Evolutionary conservation across 1,140 invertebrate species (phyloP), one percentile per base, ranked within the genome.

Genomic region (Triops cancriformis): DNA sequence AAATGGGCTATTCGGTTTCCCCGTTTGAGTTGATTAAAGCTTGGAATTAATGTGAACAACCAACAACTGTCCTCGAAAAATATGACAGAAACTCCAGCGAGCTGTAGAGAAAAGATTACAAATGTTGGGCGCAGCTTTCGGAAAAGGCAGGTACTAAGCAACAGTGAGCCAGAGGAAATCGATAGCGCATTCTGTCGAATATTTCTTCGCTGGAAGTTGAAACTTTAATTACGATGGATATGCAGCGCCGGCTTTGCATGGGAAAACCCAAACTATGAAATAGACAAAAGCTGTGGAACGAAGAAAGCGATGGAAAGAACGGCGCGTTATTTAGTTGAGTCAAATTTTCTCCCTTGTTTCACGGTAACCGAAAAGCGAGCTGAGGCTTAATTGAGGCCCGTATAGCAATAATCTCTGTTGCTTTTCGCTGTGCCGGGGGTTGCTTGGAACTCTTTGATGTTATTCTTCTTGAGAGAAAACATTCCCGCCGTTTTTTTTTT

Each of bases 391-490:
- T 64, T 64, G 51, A 64, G 51, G 51, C 14, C 5, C 51, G 51
- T 64, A 64, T 64, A 64, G 51, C 51, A 64, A 64, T 64, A 23
- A 64, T 64, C 51, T 18, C 18, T 64, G 51, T 64, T 64, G 14
- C 14, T 64, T 18, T 64, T 64, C 10, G 5, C 23, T 64, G n/a
- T n/a, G 51, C 51, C 23, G 14, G 14, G 14, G 51, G 51, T 64
- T 64, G 51, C 51, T 23, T n/a, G 51, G 23, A 64, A 64, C 51
- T 37, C 51, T 64, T 64, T 64, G 51, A 64, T 64, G 51, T 64
- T 64, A 64, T 64, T 64, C 51, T 64, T 64, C 51, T 64, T 45
- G 14, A 64, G 23, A 64, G 51, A 10, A 64, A 64, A 64, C 51
- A 64, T 64, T 64, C 51, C 51, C 10, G n/a, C n/a, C n/a, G n/a